A percentile compares a stretch with the other conserved stretches of the same genome.
Evolutionary conservation across 2,888 invertebrate species (phyloP).

Genomic region (Zaprionus obscuricornis): DNA sequence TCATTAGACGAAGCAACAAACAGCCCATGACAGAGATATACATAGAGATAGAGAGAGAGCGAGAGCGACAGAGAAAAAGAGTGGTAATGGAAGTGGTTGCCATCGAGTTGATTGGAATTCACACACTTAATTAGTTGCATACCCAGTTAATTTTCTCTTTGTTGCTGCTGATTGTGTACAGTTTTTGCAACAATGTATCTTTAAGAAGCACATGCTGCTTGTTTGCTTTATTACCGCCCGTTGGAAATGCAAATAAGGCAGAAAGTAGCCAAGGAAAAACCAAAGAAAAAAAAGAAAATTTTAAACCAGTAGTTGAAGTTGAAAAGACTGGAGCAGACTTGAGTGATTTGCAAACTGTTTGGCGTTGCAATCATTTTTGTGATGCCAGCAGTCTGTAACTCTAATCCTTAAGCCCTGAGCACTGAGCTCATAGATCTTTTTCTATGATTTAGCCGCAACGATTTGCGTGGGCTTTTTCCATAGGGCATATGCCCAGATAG

Average conservation of each 20-base stretch:
- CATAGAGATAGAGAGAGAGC: conserved; percentile 1
- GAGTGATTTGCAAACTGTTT: conserved; percentile 50
- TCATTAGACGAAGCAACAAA: conserved; percentile 68
- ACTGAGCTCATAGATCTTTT: conserved; percentile 9
- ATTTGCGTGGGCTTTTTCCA: conserved; percentile 30
- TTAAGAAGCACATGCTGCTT: conserved; percentile 43
- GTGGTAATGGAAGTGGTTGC: conserved; percentile 5
- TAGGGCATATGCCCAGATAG: not conserved
- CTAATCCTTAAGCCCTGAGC: conserved; percentile 21
- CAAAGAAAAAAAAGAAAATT: not conserved
- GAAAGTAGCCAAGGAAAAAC: conserved; percentile 14
- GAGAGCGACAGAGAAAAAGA: not conserved
- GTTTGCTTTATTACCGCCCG: conserved; percentile 11
- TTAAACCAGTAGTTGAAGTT: too few species aligned
- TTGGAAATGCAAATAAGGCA: conserved; percentile 53
- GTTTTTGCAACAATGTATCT: conserved; percentile 47
- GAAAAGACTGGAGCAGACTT: conserved; percentile 8
- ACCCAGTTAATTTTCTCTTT: conserved; percentile 55
- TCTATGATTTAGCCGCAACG: conserved; percentile 32
- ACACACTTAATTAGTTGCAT: conserved; percentile 72
- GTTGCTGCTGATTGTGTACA: conserved; percentile 48
- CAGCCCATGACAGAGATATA: conserved; percentile 39
- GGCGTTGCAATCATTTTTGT: conserved; percentile 32
- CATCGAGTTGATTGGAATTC: conserved; percentile 68
- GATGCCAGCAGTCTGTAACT: conserved; percentile 7